Evolutionary conservation across 37 sponge, comb jelly and placozoan species (phyloP).

Genomic region (Cliona cf. orientalis): DNA sequence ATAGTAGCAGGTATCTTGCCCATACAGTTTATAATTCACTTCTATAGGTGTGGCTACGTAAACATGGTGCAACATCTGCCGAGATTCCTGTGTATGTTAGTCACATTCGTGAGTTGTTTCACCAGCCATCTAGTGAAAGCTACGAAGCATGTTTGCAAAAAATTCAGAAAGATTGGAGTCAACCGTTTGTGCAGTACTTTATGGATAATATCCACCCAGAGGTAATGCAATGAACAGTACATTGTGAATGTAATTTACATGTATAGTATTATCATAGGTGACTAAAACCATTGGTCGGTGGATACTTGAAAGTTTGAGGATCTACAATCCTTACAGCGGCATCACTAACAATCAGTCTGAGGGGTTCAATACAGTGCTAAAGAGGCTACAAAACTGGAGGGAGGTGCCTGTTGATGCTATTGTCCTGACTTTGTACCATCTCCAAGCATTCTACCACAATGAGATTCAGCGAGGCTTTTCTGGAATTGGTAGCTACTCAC

Average conservation of each 20-base stretch:
- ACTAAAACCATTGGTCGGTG: slow-evolving; percentile 11
- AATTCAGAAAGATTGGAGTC: slow-evolving; percentile 19
- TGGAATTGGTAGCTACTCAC: slow-evolving; percentile 52
- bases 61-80: slow-evolving; percentile 23
- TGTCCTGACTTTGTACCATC: slow-evolving; percentile 40
- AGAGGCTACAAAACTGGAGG: slow-evolving; percentile 41
- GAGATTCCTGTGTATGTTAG: slow-evolving; percentile 18
- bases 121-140: neutral
- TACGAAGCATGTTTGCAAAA: neutral
- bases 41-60: slow-evolving; percentile 19
- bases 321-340: slow-evolving; percentile 65
- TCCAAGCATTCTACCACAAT: slow-evolving; percentile 63
- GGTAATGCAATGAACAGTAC: neutral
- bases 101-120: slow-evolving; percentile 21
- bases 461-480: slow-evolving; percentile 64
- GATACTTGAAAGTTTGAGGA: slow-evolving; percentile 17
- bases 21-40: too few species aligned
- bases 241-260: neutral
- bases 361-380: slow-evolving; percentile 46
- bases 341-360: slow-evolving; percentile 67
- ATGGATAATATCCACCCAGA: slow-evolving; percentile 8
- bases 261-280: neutral
- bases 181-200: slow-evolving; percentile 28
- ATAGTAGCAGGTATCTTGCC: too few species aligned
- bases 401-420: slow-evolving; percentile 55